phyloP scores from a whole-genome alignment of 2,113 vertebrate species.

The Dunckerocampus dactyliophorus region DNA sequence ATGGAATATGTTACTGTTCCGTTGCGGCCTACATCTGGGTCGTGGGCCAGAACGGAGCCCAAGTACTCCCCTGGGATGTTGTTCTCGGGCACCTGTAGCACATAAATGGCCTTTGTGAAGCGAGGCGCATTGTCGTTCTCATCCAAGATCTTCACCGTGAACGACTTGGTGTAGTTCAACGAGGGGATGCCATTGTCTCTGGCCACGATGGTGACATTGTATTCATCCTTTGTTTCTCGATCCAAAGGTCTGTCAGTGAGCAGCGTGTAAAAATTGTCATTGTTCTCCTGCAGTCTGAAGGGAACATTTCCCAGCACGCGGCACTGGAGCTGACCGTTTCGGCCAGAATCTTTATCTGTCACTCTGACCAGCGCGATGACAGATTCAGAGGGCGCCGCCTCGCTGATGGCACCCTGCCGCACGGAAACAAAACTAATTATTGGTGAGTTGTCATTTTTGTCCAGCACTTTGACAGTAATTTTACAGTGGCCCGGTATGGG shows the following conservation, averaged over 20 bases:
- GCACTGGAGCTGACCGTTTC: conserved; percentile 94
- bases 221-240: conserved; percentile 91
- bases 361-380: conserved; percentile 95
- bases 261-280: conserved; percentile 94
- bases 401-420: conserved; percentile 94
- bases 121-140: conserved; percentile 96
- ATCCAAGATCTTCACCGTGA: conserved; percentile 90
- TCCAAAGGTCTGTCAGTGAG: conserved; percentile 93
- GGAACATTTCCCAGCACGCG: conserved; percentile 87
- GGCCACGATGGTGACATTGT: conserved; percentile 95
- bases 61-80: conserved; percentile 97
- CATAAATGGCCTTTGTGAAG: conserved; percentile 92
- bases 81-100: conserved; percentile 95
- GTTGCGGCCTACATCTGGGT: conserved; percentile 93
- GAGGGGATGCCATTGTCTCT: conserved; percentile 91
- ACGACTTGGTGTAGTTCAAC: conserved; percentile 94
- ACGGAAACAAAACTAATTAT: conserved; percentile 94
- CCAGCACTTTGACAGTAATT: conserved; percentile 90
- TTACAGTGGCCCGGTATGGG: conserved; percentile 97
- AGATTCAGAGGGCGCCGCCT: conserved; percentile 91
- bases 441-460: conserved; percentile 96
- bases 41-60: conserved; percentile 92
- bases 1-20: conserved; percentile 95
- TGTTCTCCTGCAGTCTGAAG: conserved; percentile 94
- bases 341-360: conserved; percentile 92